phyloP scores from a whole-genome alignment of 2,888 invertebrate species.

The Tinea pellionella region DNA sequence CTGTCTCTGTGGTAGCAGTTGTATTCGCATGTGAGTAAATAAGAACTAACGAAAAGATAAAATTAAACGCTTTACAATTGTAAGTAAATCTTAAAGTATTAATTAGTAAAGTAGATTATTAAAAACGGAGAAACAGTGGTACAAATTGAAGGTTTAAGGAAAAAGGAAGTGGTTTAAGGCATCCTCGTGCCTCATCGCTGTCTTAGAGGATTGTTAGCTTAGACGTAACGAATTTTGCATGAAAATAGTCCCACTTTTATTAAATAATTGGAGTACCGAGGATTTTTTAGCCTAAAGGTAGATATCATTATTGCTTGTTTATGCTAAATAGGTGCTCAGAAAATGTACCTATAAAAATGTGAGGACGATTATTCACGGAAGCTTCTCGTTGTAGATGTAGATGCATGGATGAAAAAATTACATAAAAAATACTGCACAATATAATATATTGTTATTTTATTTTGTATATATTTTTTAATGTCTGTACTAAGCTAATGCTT shows the following conservation, averaged over 20 bases:
- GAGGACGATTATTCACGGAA: too few relatives aligned
- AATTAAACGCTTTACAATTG: background rate
- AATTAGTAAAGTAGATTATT: background rate
- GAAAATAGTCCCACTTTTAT: slow-evolving; percentile 42
- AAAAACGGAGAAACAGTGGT: background rate
- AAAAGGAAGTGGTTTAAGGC: slow-evolving; percentile 4
- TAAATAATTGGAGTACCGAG: slow-evolving; percentile 32
- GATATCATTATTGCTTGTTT: background rate
- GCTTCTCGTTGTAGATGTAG: too few relatives aligned
- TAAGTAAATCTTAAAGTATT: background rate
- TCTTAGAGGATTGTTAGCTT: slow-evolving; percentile 31
- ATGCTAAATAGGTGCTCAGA: too few relatives aligned
- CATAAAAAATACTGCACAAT: too few relatives aligned
- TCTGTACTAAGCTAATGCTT: too few relatives aligned
- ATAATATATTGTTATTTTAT: too few relatives aligned
- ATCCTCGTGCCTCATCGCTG: slow-evolving; percentile 24
- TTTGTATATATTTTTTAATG: too few relatives aligned
- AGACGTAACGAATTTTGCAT: slow-evolving; percentile 33
- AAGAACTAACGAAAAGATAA: too few relatives aligned
- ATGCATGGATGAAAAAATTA: too few relatives aligned
- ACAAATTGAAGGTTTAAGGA: background rate
- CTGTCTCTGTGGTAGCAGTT: too few relatives aligned
- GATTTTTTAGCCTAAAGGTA: background rate
- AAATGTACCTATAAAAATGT: too few relatives aligned
- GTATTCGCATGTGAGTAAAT: too few relatives aligned